These are phyloP conservation scores for Saxidomus purpurata DNA, from an alignment of 1,140 invertebrate species.

Conservation along the genomic window DNA sequence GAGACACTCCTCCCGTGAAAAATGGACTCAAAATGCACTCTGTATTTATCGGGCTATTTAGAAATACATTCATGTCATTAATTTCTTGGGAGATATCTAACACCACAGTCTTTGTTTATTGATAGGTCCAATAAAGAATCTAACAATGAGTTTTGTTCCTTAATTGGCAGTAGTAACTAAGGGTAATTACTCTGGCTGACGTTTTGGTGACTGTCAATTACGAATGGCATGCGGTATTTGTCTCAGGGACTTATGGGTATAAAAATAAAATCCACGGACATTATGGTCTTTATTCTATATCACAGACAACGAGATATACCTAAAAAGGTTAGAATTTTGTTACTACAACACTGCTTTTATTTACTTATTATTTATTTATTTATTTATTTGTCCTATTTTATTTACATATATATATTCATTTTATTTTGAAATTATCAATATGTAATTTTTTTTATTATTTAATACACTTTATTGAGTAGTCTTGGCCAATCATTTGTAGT, in stretches of 20 bases:
- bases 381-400: too few species aligned
- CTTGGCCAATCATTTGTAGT: too few species aligned
- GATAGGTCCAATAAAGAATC: neutral
- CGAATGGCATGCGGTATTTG: neutral
- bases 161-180: neutral
- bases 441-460: too few species aligned
- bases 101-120: neutral
- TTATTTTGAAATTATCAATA: too few species aligned
- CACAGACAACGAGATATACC: neutral
- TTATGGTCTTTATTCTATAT: neutral
- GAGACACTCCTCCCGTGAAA: too few species aligned
- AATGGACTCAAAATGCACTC: too few species aligned
- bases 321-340: neutral
- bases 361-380: too few species aligned
- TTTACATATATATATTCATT: too few species aligned
- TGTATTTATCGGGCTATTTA: neutral
- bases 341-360: too few species aligned
- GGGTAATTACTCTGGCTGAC: neutral
- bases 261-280: neutral
- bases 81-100: constrained; percentile 1
- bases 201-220: neutral
- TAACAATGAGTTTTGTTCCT: constrained; percentile 1
- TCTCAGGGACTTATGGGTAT: neutral
- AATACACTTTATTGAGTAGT: too few species aligned
- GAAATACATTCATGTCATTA: constrained; percentile 3